Percentiles rank a stretch among this genome's conserved stretches.
phyloP scores from a whole-genome alignment of 2,113 vertebrate genomes.

The Pelecanoides urinatrix region DNA sequence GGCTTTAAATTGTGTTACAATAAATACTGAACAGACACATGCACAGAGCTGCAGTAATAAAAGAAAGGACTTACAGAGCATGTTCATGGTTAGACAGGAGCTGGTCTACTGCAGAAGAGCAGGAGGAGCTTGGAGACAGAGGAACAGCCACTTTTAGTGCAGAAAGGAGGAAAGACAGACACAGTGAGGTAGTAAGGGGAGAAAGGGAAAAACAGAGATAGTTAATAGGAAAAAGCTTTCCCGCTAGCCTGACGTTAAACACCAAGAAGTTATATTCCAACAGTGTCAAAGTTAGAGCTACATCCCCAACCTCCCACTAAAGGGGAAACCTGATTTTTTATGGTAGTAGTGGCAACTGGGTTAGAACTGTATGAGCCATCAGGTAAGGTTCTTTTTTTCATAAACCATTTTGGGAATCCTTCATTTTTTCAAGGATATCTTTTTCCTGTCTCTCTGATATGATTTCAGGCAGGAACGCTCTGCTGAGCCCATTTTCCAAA shows the following conservation, averaged over 20 bases:
- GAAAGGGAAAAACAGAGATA: conserved; percentile 45
- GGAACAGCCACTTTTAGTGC: conserved; percentile 85
- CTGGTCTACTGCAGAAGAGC: conserved; percentile 94
- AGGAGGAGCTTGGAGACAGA: conserved; percentile 92
- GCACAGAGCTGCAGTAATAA: conserved; percentile 48
- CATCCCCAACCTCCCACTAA: neutral
- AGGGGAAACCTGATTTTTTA: neutral
- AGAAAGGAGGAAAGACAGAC: conserved; percentile 59
- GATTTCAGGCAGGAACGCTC: neutral
- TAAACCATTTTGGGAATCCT: neutral
- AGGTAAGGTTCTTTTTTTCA: neutral
- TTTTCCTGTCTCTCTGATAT: accelerated
- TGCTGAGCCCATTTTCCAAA: neutral
- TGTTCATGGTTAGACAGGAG: conserved; percentile 86
- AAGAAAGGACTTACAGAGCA: conserved; percentile 74
- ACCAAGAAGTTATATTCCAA: neutral
- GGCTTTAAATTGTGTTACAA: neutral
- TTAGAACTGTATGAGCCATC: neutral
- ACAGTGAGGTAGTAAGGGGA: conserved; percentile 47
- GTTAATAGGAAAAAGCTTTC: conserved; percentile 21
- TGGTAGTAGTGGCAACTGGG: neutral
- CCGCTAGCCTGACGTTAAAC: neutral
- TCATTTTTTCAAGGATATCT: neutral
- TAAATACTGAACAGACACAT: neutral
- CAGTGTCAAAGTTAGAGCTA: neutral